Percentiles rank a stretch among this genome's conserved stretches.
phyloP scores from a whole-genome alignment of 2,888 invertebrate genomes.

The Cerastoderma edule region DNA sequence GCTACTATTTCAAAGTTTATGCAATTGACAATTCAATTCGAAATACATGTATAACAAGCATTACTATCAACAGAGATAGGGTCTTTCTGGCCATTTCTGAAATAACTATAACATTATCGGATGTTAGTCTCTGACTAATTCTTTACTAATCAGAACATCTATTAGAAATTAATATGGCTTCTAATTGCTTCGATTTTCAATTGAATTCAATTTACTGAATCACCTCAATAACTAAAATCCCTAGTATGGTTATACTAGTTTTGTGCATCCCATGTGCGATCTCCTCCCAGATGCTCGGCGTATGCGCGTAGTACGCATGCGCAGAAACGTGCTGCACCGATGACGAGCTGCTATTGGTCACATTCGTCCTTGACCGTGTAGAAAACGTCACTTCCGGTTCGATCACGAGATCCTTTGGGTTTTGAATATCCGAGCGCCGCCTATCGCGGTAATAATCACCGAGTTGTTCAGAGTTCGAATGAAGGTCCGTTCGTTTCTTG shows the following conservation, averaged over 20 bases:
- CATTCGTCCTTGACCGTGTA: not conserved
- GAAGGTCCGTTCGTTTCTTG: not conserved
- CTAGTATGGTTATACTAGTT: slow-evolving; percentile 55
- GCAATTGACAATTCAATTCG: too few relatives aligned
- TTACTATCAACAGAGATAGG: too few relatives aligned
- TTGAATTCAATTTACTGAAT: too few relatives aligned
- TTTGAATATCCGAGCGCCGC: not conserved
- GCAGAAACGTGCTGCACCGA: not conserved
- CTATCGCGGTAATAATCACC: not conserved
- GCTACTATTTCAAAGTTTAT: too few relatives aligned
- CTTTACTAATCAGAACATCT: too few relatives aligned
- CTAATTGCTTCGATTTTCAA: too few relatives aligned
- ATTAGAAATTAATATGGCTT: too few relatives aligned
- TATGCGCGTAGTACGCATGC: slow-evolving; percentile 5
- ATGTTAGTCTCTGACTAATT: too few relatives aligned
- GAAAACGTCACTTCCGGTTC: slow-evolving; percentile 10
- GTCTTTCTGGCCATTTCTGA: too few relatives aligned
- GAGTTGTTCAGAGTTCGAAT: not conserved
- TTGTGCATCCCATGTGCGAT: slow-evolving; percentile 58
- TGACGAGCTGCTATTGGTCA: not conserved
- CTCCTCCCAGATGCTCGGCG: slow-evolving; percentile 46
- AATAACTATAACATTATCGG: too few relatives aligned
- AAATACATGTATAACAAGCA: too few relatives aligned
- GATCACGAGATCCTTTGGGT: not conserved
- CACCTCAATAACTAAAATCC: slow-evolving; percentile 56